A percentile compares a stretch with the other conserved stretches of the same genome.
These are phyloP conservation scores for Sebastes nivosus DNA, from an alignment of 2,797 vertebrate genomes.

Conservation along the genomic window DNA sequence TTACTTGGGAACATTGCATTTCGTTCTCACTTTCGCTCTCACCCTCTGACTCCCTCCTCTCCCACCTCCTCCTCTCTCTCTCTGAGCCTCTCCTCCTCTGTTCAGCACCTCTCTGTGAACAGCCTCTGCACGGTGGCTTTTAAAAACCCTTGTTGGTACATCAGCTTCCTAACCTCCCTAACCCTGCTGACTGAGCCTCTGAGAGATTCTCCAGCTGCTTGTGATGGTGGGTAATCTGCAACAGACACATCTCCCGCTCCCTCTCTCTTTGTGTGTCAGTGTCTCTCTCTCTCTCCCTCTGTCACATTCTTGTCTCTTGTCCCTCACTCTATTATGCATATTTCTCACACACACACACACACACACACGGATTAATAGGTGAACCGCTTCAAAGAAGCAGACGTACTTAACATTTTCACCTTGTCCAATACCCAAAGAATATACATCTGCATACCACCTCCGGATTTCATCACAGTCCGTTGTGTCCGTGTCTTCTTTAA, in stretches of 20 bases:
- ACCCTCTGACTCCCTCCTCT: background rate
- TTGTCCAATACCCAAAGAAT: conserved; percentile 32
- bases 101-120: conserved; percentile 49
- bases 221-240: conserved; percentile 48
- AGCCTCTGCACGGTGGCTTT: conserved; percentile 53
- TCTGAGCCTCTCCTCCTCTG: conserved; percentile 20
- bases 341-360: background rate
- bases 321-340: background rate
- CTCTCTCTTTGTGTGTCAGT: conserved; percentile 15
- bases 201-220: conserved; percentile 50
- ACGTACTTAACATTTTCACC: conserved; percentile 51
- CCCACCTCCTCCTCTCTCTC: background rate
- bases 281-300: background rate
- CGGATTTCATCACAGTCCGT: conserved; percentile 7
- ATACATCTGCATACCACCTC: conserved; percentile 27
- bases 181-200: conserved; percentile 61
- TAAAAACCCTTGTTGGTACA: conserved; percentile 64
- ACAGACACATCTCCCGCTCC: background rate
- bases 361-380: conserved; percentile 26
- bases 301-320: conserved; percentile 13
- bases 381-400: conserved; percentile 43
- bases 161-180: conserved; percentile 60
- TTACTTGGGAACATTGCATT: conserved; percentile 32
- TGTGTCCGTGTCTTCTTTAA: background rate
- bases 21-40: background rate